phyloP scores from a whole-genome alignment of 2,888 invertebrate genomes.

The Tribolium freemani region DNA sequence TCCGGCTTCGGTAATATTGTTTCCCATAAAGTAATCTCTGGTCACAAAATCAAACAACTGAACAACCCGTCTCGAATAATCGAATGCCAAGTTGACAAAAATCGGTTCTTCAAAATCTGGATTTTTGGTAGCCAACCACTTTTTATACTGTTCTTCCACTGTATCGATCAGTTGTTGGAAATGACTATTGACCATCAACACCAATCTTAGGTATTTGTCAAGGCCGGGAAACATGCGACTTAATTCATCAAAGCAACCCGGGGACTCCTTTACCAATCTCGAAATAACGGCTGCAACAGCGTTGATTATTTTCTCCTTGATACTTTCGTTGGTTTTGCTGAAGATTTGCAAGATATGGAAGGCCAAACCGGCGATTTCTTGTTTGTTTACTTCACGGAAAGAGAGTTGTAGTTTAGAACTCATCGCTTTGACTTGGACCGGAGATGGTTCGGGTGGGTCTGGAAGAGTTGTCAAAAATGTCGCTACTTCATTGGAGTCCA shows the following conservation, averaged over 20 bases:
- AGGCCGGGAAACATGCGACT: slow-evolving; percentile 18
- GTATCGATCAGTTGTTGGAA: slow-evolving; percentile 22
- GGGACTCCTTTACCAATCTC: not conserved
- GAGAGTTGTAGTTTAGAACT: slow-evolving; percentile 3
- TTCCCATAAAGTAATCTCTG: slow-evolving; percentile 9
- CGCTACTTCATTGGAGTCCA: slow-evolving; percentile 52
- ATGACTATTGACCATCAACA: slow-evolving; percentile 18
- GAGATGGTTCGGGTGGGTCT: slow-evolving; percentile 11
- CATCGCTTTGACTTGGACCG: slow-evolving; percentile 5
- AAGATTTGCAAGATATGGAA: slow-evolving; percentile 34
- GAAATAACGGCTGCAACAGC: slow-evolving; percentile 15
- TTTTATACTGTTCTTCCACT: slow-evolving; percentile 15
- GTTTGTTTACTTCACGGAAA: not conserved
- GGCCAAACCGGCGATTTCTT: slow-evolving; percentile 8
- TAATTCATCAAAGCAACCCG: slow-evolving; percentile 1
- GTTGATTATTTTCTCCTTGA: slow-evolving; percentile 45
- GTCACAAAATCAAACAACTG: slow-evolving; percentile 9
- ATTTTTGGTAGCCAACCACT: slow-evolving; percentile 19
- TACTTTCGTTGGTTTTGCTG: slow-evolving; percentile 34
- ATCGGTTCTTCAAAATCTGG: slow-evolving; percentile 6
- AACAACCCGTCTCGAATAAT: slow-evolving; percentile 2
- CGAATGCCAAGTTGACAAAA: slow-evolving; percentile 10
- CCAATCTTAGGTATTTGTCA: slow-evolving; percentile 10
- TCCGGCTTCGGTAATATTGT: not conserved
- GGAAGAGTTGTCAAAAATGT: slow-evolving; percentile 45